These are phyloP conservation scores for Deroptyus accipitrinus DNA, from an alignment of 2,113 vertebrate species.

Conservation along the genomic window DNA sequence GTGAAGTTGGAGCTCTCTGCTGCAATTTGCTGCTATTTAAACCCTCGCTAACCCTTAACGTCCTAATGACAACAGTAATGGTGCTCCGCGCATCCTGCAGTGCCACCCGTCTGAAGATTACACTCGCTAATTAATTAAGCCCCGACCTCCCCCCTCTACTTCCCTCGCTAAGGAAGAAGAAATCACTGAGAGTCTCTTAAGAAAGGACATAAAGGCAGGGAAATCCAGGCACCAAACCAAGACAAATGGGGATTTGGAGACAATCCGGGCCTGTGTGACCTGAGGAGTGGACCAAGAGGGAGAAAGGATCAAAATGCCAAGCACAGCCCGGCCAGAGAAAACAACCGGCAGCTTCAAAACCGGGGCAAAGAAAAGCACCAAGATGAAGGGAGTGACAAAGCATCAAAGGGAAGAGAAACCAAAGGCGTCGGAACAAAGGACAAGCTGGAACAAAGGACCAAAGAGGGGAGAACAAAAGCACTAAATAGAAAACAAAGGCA, in stretches of 20 bases:
- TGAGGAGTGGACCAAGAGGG: slow-evolving; percentile 53
- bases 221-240: slow-evolving; percentile 48
- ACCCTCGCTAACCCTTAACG: slow-evolving; percentile 39
- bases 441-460: slow-evolving; percentile 64
- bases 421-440: slow-evolving; percentile 65
- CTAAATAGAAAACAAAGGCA: slow-evolving; percentile 60
- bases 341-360: slow-evolving; percentile 36
- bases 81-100: slow-evolving; percentile 37
- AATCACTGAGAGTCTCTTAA: slow-evolving; percentile 45
- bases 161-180: background rate
- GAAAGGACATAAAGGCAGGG: slow-evolving; percentile 56
- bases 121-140: slow-evolving; percentile 57
- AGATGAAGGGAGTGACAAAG: slow-evolving; percentile 71
- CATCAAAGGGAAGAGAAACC: slow-evolving; percentile 68
- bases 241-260: slow-evolving; percentile 61
- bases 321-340: background rate
- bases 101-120: slow-evolving; percentile 33
- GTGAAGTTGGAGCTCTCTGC: background rate
- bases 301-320: slow-evolving; percentile 61
- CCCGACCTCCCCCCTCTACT: background rate
- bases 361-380: slow-evolving; percentile 49
- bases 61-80: slow-evolving; percentile 41
- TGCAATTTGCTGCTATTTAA: slow-evolving; percentile 48
- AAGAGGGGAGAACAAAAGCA: slow-evolving; percentile 62
- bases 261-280: slow-evolving; percentile 56